Evolutionary conservation across 2,888 invertebrate species (phyloP).

Genomic region (Epistrophe eligans): DNA sequence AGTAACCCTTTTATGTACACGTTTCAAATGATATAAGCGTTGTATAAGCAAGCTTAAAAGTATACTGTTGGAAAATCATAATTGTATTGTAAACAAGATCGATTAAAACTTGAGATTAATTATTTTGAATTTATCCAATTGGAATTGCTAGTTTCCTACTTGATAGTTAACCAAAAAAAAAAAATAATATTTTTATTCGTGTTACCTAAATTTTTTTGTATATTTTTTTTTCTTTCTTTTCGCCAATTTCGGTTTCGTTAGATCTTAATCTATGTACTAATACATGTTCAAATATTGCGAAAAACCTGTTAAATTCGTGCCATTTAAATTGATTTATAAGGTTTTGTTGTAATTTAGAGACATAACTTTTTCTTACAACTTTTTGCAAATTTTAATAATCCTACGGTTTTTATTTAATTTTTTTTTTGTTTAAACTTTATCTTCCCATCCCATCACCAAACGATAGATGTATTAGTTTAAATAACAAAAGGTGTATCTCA

Average conservation of each 20-base stretch:
- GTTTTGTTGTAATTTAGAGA: slow-evolving; percentile 1
- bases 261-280: slow-evolving; percentile 4
- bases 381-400: background rate
- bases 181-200: background rate
- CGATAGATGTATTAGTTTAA: slow-evolving; percentile 71
- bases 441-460: slow-evolving; percentile 41
- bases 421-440: slow-evolving; percentile 19
- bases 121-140: slow-evolving; percentile 12
- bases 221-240: slow-evolving; percentile 1
- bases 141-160: background rate
- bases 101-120: background rate
- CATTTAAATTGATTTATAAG: background rate
- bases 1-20: slow-evolving; percentile 54
- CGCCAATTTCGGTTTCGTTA: slow-evolving; percentile 19
- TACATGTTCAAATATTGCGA: slow-evolving; percentile 15
- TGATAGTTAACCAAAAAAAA: background rate
- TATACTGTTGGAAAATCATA: slow-evolving; percentile 24
- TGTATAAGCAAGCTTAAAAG: slow-evolving; percentile 25
- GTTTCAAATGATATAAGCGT: slow-evolving; percentile 59
- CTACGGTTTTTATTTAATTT: background rate
- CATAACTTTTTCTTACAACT: background rate
- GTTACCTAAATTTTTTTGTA: slow-evolving; percentile 17
- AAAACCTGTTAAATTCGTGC: slow-evolving; percentile 16
- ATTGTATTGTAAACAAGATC: slow-evolving; percentile 49
- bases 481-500: slow-evolving; percentile 72